Evolutionary conservation across 2,113 vertebrate species (phyloP).

Genomic region (Pipra filicauda): DNA sequence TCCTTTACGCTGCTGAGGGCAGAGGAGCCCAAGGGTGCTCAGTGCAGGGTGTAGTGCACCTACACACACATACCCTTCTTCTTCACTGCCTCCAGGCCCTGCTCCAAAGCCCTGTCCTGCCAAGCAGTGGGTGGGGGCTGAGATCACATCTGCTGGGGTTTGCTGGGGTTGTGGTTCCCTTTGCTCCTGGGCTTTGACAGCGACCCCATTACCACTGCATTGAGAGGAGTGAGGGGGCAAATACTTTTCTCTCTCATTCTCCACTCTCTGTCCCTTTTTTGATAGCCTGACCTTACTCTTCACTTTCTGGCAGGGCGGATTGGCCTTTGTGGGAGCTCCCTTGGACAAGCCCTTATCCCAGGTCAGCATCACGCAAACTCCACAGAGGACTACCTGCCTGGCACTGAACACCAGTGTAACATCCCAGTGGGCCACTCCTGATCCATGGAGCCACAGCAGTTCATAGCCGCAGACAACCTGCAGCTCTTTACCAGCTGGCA

Average conservation of each 20-base stretch:
- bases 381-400: background rate
- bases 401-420: background rate
- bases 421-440: background rate
- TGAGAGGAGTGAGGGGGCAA: background rate
- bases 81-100: background rate
- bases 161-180: background rate
- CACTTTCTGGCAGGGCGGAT: background rate
- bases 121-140: background rate
- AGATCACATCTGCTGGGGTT: background rate
- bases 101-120: background rate
- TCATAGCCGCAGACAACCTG: background rate
- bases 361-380: background rate
- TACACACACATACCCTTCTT: background rate
- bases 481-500: background rate
- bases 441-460: background rate
- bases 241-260: background rate
- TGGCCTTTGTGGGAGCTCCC: background rate
- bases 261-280: background rate
- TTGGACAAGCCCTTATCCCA: background rate
- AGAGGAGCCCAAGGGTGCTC: background rate
- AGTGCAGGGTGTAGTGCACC: background rate
- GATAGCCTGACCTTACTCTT: background rate
- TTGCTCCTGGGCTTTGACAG: background rate
- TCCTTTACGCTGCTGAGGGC: background rate
- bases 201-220: fast-evolving